These are phyloP conservation scores for Megaustenia siamemsis DNA, from an alignment of 2,888 invertebrate genomes.

Conservation along the genomic window DNA sequence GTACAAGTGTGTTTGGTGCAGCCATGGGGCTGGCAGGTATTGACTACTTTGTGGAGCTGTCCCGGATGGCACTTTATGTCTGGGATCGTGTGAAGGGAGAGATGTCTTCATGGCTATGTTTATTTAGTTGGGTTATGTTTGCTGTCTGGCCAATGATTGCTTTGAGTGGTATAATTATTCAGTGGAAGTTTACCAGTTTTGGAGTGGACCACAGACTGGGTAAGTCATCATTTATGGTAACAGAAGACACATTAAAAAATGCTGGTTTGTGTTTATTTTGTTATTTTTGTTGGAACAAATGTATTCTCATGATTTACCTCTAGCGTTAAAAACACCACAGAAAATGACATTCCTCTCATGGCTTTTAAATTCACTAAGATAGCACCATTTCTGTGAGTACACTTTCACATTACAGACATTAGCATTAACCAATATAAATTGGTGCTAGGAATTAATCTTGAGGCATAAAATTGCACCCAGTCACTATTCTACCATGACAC, in stretches of 20 bases:
- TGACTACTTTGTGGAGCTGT: constrained; percentile 88
- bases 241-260: neutral
- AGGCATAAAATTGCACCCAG: too few species aligned
- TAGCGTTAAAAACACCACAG: too few species aligned
- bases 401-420: too few species aligned
- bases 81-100: constrained; percentile 85
- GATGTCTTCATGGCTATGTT: constrained; percentile 83
- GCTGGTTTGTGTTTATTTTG: too few species aligned
- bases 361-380: too few species aligned
- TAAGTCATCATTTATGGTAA: constrained; percentile 63
- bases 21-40: constrained; percentile 86
- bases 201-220: constrained; percentile 81
- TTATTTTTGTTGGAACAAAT: too few species aligned
- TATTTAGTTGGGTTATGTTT: constrained; percentile 87
- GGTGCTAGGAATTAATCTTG: too few species aligned
- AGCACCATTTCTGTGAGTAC: too few species aligned
- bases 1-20: constrained; percentile 88
- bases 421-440: too few species aligned
- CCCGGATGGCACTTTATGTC: constrained; percentile 85
- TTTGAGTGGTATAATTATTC: constrained; percentile 85
- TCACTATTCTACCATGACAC: too few species aligned
- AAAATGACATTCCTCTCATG: too few species aligned
- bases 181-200: constrained; percentile 86
- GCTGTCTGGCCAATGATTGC: constrained; percentile 88
- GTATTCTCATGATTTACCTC: too few species aligned